Evolutionary conservation across 2,113 vertebrate species (phyloP), one percentile per base, ranked within the genome.

Genomic region (Istiophorus platypterus): DNA sequence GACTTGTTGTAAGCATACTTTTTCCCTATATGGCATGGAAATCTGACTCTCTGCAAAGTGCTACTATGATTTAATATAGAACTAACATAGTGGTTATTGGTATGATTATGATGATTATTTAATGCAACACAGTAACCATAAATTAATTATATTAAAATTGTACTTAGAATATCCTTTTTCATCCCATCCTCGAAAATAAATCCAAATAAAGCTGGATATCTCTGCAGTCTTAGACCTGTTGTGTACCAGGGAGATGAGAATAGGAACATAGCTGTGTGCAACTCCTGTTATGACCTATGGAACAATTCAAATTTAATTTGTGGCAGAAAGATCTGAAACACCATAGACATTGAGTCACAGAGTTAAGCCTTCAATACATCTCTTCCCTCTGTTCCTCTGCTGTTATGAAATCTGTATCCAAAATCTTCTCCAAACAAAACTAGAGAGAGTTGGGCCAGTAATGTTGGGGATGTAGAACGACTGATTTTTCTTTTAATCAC

Each of bases 271-370:
- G 76, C 81, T 76, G 76, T 90, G 85, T 71, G 89, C 85, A 93
- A 93, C 92, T 82, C 66, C 65, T 80, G 78, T 92, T 92, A 94
- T 89, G 89, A 89, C 89, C 90, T 91, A 93, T 90, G 91, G 91
- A 94, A 94, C 91, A 89, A 93, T 94, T 95, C 88, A 78, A 92
- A 94, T 94, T 93, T 89, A 91, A 95, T 95, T 95, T 93, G 89
- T 64, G 64, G 78, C 77, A 84, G 80, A 85, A 91, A 91, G 86
- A 91, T 90, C 84, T 85, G 86, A 87, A 95, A 88, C 76, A 85
- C 68, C 70, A 72, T 61, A 73, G 85, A 85, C 73, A 64, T 68
- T 9, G 75, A 86, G 75, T 78, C 83, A 64, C 74, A 70, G 76
- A 83, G 85, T 91, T 91, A 89, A 91, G 81, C 88, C 74, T 85